phyloP scores from a whole-genome alignment of 2,113 vertebrate genomes.

The Meriones unguiculatus region DNA sequence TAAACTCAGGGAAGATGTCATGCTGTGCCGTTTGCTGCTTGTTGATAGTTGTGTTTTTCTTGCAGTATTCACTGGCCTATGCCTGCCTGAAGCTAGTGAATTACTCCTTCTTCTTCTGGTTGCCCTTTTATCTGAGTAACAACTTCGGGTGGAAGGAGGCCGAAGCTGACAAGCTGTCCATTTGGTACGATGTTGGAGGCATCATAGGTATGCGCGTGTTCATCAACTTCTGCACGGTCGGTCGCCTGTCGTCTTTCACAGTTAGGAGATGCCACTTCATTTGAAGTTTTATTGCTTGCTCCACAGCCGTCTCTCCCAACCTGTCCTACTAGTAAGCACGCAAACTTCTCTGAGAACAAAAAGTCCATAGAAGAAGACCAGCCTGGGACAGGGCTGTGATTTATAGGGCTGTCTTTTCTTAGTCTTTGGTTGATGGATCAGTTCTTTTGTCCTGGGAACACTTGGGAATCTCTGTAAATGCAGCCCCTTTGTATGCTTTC shows the following conservation, averaged over 20 bases:
- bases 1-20: neutral
- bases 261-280: conserved; percentile 6
- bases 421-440: neutral
- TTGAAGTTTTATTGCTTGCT: conserved; percentile 32
- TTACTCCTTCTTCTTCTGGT: conserved; percentile 99
- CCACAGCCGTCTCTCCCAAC: neutral
- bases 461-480: neutral
- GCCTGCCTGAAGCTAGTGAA: conserved; percentile 98
- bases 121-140: conserved; percentile 97
- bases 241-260: neutral
- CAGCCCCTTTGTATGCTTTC: neutral
- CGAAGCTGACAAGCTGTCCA: conserved; percentile 94
- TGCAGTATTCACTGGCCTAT: conserved; percentile 95
- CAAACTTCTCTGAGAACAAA: neutral
- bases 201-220: conserved; percentile 91
- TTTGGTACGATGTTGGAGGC: conserved; percentile 98
- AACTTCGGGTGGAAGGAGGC: conserved; percentile 97
- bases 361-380: neutral
- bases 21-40: neutral
- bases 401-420: neutral
- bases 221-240: neutral
- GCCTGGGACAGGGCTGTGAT: neutral
- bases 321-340: neutral
- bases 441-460: conserved; percentile 8
- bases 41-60: neutral